A percentile compares a stretch with the other conserved stretches of the same genome.
Evolutionary conservation across 2,113 vertebrate genomes (phyloP).

Genomic region (Anoura caudifer): DNA sequence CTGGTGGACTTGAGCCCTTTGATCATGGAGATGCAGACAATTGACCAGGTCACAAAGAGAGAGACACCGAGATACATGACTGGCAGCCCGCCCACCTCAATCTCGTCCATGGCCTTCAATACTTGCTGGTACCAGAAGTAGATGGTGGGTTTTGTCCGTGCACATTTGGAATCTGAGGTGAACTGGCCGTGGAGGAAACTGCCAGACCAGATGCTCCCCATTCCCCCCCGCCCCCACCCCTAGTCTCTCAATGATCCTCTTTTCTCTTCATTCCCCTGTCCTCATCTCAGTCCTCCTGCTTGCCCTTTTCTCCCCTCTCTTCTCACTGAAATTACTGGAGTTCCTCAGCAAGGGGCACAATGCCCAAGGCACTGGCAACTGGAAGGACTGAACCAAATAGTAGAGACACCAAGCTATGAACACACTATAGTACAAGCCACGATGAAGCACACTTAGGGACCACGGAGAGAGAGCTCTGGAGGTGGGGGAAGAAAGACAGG

Average conservation of each 20-base stretch:
- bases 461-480: neutral
- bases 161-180: slow-evolving; percentile 78
- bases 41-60: slow-evolving; percentile 83
- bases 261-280: neutral
- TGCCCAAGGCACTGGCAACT: slow-evolving; percentile 85
- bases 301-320: neutral
- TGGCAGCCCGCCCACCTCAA: slow-evolving; percentile 80
- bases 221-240: neutral
- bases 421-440: slow-evolving; percentile 88
- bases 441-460: slow-evolving; percentile 85
- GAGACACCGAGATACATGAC: slow-evolving; percentile 80
- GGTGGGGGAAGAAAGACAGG: neutral
- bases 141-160: slow-evolving; percentile 78
- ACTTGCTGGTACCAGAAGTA: slow-evolving; percentile 90
- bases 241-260: neutral
- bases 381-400: slow-evolving; percentile 78
- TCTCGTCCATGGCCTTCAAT: slow-evolving; percentile 83
- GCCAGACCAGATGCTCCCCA: neutral
- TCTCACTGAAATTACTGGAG: slow-evolving; percentile 62
- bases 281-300: neutral
- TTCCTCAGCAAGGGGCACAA: slow-evolving; percentile 80
- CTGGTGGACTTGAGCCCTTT: slow-evolving; percentile 88
- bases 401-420: slow-evolving; percentile 81
- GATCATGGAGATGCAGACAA: slow-evolving; percentile 87
- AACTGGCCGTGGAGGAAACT: neutral